Percentiles rank a stretch among this genome's conserved stretches.
phyloP scores from a whole-genome alignment of 2,797 vertebrate genomes.

The Phoxinus dragarum region DNA sequence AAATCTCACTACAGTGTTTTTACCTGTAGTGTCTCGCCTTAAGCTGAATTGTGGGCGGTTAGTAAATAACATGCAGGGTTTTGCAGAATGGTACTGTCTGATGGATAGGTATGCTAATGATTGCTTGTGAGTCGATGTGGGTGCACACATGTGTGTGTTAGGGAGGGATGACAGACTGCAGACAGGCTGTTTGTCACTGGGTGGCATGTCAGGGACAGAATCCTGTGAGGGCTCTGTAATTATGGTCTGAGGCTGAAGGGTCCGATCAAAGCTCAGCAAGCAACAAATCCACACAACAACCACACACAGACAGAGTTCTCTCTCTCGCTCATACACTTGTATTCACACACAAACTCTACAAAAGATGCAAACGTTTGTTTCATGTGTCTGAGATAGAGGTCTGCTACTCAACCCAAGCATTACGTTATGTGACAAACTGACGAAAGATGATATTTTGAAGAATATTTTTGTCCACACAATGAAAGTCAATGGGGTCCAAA shows the following conservation, averaged over 20 bases:
- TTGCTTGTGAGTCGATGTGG: constrained; percentile 39
- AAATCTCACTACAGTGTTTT: no score
- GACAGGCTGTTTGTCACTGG: constrained; percentile 64
- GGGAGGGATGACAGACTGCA: constrained; percentile 57
- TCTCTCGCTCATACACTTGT: constrained; percentile 1
- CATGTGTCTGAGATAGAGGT: not conserved
- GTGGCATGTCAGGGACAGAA: constrained; percentile 61
- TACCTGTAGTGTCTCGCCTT: no score
- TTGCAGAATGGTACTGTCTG: not conserved
- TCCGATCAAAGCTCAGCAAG: constrained; percentile 53
- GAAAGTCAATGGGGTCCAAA: not conserved
- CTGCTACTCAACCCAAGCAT: not conserved
- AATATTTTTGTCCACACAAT: not conserved
- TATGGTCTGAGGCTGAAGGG: constrained; percentile 48
- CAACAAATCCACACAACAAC: constrained; percentile 49
- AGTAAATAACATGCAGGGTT: not conserved
- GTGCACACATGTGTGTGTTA: constrained; percentile 18
- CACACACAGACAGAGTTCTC: constrained; percentile 45
- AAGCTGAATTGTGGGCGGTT: not conserved
- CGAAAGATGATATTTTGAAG: not conserved
- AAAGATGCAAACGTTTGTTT: constrained; percentile 6
- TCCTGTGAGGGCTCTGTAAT: constrained; percentile 67
- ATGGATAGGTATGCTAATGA: constrained; percentile 32
- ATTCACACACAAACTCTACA: constrained; percentile 13
- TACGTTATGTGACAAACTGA: not conserved